These are phyloP conservation scores for Steinernema feltiae DNA, from an alignment of 1,140 invertebrate genomes.

Conservation along the genomic window DNA sequence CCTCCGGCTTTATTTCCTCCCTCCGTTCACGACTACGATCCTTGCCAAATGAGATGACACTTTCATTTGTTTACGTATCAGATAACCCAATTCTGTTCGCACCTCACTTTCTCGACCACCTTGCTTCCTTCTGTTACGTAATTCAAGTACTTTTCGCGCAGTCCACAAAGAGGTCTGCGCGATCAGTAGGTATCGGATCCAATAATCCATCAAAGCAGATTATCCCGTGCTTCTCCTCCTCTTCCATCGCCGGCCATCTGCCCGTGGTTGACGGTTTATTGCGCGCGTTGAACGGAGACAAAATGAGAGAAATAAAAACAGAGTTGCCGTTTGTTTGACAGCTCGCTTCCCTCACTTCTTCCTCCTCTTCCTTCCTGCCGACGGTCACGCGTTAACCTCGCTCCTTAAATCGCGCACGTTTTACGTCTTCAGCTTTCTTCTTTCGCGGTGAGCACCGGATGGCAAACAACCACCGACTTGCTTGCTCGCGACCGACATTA, in stretches of 20 bases:
- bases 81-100: neutral
- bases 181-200: constrained; percentile 5
- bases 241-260: neutral
- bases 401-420: too few species aligned
- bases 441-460: neutral
- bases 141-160: constrained; percentile 14
- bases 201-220: constrained; percentile 15
- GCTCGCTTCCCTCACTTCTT: too few species aligned
- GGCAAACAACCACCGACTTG: neutral
- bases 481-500: neutral
- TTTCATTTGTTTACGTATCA: neutral
- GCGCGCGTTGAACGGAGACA: neutral
- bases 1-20: neutral
- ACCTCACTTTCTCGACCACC: neutral
- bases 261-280: neutral
- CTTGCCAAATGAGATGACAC: neutral
- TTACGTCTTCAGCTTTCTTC: neutral
- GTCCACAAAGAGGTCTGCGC: constrained; percentile 11
- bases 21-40: neutral
- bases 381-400: too few species aligned
- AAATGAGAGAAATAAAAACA: neutral
- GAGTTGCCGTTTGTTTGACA: neutral
- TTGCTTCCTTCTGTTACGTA: constrained; percentile 11
- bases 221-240: neutral
- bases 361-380: too few species aligned